Evolutionary conservation across 1,140 invertebrate species (phyloP).

Genomic region (Telenomus remus): DNA sequence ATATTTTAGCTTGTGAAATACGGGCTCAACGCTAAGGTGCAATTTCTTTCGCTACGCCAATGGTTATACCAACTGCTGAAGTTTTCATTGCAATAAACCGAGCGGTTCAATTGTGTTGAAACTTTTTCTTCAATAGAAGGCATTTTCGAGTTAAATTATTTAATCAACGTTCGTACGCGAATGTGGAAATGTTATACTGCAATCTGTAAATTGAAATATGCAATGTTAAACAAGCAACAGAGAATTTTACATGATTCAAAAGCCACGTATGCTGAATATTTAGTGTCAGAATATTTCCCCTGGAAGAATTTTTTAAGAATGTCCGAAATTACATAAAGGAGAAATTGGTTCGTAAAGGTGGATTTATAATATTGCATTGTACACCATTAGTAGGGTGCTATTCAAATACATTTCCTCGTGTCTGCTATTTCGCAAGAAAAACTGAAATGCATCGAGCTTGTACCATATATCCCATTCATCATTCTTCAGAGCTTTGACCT

Average conservation of each 20-base stretch:
- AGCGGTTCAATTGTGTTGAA: too few relatives aligned
- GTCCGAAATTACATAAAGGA: constrained; percentile 8
- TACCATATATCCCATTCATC: constrained; percentile 52
- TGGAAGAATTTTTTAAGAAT: constrained; percentile 5
- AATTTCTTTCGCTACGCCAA: constrained; percentile 25
- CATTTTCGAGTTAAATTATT: too few relatives aligned
- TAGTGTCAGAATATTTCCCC: too few relatives aligned
- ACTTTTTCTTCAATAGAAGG: too few relatives aligned
- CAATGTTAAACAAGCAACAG: neutral
- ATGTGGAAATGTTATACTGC: neutral
- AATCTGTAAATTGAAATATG: neutral
- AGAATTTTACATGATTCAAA: too few relatives aligned
- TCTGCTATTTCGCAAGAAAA: constrained; percentile 29
- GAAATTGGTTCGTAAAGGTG: constrained; percentile 4
- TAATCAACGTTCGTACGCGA: too few relatives aligned
- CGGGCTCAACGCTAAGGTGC: constrained; percentile 17
- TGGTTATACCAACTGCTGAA: too few relatives aligned
- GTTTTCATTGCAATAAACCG: too few relatives aligned
- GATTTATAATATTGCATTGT: constrained; percentile 28
- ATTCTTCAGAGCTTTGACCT: constrained; percentile 51
- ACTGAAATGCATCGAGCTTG: constrained; percentile 43
- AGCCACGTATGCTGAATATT: constrained; percentile 6
- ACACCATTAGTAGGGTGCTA: constrained; percentile 46
- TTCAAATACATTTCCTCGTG: constrained; percentile 54
- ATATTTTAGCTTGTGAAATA: constrained; percentile 56